Base-by-base conservation (phyloP, 2,888 invertebrate species). In the Noctua fimbriata region DNA sequence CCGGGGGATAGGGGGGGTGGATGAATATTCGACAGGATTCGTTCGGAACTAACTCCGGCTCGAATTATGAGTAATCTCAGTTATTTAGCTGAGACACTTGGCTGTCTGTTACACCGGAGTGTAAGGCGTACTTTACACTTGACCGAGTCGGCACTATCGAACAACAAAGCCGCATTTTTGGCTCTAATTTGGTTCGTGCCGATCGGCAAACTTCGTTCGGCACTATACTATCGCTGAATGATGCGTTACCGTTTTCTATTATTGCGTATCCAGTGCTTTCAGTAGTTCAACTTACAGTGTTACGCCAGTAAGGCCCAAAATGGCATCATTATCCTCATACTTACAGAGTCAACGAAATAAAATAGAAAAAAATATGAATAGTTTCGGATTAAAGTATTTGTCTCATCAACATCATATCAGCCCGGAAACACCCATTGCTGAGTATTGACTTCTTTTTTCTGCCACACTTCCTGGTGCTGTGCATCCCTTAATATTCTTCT, bases 51-150 rank as follows among this genome's bases (percentile, higher is more conserved):
- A 83, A 88, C 63, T 85, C 83, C 77, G 60, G 14, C 75, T 80
- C 74, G 55, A 84, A 88, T 87, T 87, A 87, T 87, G 65, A 88
- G 78, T 82, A 81, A 82, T 81, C 78, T 85, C 41, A 58, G 84
- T 81, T 88, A 87, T 82, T 81, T 83, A 77, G 76, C 81, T 72
- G 81, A 75, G 78, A 84, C 58, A 28, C 28, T 82, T 67, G 85
- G 52, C 28, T 52, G n/a, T 32, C 1, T 70, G 2, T 87, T 44
- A 88, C 85, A 87, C 85, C 66, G 83, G 18, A 55, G 7, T 55
- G 63, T 80, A n/a, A 67, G 9, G 16, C 16, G 1, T 41, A 1
- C 9, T 24, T 67, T 4, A 44, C n/a, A 7, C 9, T 44, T 67
- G 21, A 18, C 16, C 9, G 9, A 7, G 44, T n/a, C 16, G 44